Evolutionary conservation across 2,797 vertebrate species (phyloP), one percentile per base, ranked within the genome.

Genomic region (Sebastes diaconus): DNA sequence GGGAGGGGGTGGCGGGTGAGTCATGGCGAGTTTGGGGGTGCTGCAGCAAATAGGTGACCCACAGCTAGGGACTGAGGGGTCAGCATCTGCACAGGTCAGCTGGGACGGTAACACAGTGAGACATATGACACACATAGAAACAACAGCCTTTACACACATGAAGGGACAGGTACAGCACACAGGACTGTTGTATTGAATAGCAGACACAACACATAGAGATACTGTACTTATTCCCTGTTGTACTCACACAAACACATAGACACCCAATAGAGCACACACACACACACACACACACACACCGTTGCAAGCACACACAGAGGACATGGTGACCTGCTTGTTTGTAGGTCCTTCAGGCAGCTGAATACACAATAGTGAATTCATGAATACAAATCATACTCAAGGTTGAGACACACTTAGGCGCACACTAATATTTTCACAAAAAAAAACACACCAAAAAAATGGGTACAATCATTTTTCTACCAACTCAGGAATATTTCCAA

Each of bases 341-440:
- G 80, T 72, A 34, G 84, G 75, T 86, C 86, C 90, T 91, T 83
- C 86, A 91, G 91, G 93, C 88, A 36, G 63, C 50, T 67, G 79
- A 90, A 90, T 84, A 84, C 85, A 87, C 88, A 87, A 71, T 59
- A 67, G 46, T 79, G 84, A 88, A 89, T 90, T 87, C 87, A 93
- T 93, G 87, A 92, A 92, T 93, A 91, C 72, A 86, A 92, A 94
- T 92, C 64, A 73, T 34, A 69, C 69, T 79, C 39, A 73, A 73
- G 75, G 68, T 67, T 46, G 29, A 83, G 66, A 86, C 73, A 30
- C 79, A 78, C 77, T 42, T 39, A 30, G 70, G 54, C 68, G 67
- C 79, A 55, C 52, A 54, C 52, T 81, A 65, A 82, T 78, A 77
- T 84, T 79, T 87, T 79, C 66, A 87, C 27, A 13, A 2, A 54